Evolutionary conservation across 2,888 invertebrate species (phyloP).

Genomic region (Drosophila helvetica): DNA sequence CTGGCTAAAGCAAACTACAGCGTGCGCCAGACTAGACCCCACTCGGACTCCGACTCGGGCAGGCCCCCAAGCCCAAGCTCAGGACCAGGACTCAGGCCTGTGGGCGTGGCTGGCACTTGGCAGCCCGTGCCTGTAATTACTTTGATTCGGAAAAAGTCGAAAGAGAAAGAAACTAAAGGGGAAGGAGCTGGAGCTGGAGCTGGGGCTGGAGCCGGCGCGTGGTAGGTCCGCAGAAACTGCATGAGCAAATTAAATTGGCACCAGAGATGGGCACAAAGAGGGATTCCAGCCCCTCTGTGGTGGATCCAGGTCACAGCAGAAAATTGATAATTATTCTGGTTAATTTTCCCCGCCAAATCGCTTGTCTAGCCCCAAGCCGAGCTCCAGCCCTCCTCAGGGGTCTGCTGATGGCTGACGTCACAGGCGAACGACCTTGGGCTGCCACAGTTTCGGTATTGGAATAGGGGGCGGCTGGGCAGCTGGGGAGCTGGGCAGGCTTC

Average conservation of each 20-base stretch:
- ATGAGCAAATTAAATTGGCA: slow-evolving; percentile 59
- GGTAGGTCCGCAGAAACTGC: slow-evolving; percentile 49
- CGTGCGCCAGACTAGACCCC: not conserved
- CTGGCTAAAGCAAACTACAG: not conserved
- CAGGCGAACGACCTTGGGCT: slow-evolving; percentile 28
- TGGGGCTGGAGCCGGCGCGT: no score
- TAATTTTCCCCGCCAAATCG: slow-evolving; percentile 29
- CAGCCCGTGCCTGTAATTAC: slow-evolving; percentile 61
- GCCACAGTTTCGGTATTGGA: slow-evolving; percentile 10
- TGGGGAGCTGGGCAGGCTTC: no score
- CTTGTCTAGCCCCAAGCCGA: slow-evolving; percentile 5
- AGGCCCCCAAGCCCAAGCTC: no score
- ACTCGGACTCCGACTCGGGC: not conserved
- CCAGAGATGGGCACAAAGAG: not conserved
- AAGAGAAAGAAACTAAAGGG: slow-evolving; percentile 9
- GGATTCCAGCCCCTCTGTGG: not conserved
- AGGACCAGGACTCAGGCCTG: slow-evolving; percentile 20
- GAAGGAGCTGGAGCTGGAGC: slow-evolving; percentile 21
- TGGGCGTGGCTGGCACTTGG: slow-evolving; percentile 57
- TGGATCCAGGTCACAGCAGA: not conserved
- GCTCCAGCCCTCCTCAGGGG: not conserved
- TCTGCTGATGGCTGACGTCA: slow-evolving; percentile 21
- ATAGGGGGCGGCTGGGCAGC: not conserved
- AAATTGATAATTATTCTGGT: slow-evolving; percentile 3
- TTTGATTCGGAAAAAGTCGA: slow-evolving; percentile 61